Conservation (phyloP, 1,140 invertebrate genomes). For the Amphibalanus amphitrite region DNA sequence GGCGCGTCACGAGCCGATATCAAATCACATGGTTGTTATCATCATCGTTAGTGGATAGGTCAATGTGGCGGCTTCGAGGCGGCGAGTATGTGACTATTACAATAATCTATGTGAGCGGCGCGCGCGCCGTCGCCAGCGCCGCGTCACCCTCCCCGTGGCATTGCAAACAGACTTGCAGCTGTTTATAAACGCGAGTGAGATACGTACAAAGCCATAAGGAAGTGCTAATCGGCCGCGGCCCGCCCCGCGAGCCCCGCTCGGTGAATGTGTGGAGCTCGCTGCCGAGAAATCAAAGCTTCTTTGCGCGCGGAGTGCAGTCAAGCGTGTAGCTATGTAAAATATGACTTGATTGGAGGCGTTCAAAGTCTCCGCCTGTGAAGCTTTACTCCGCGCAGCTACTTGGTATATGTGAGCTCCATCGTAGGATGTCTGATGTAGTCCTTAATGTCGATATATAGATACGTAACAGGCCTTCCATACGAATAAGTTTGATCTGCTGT, state of each 20-base stretch:
- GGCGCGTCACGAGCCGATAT: background rate
- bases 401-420: background rate
- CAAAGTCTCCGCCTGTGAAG: background rate
- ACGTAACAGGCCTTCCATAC: background rate
- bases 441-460: constrained; percentile 1
- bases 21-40: constrained; percentile 1
- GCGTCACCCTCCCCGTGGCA: background rate
- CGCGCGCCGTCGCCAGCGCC: too few species aligned
- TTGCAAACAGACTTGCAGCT: background rate
- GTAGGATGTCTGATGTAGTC: background rate
- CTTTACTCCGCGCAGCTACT: constrained; percentile 1
- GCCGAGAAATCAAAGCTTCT: background rate
- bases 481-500: background rate
- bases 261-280: background rate
- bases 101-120: background rate
- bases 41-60: background rate
- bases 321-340: background rate
- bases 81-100: background rate
- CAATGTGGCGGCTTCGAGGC: background rate
- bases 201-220: background rate
- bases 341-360: background rate
- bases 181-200: background rate
- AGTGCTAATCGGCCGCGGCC: background rate
- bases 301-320: background rate
- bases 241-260: background rate